Percentiles rank a stretch among this genome's conserved stretches.
Evolutionary conservation across 2,113 vertebrate genomes (phyloP).

Genomic region (Panthera tigris): DNA sequence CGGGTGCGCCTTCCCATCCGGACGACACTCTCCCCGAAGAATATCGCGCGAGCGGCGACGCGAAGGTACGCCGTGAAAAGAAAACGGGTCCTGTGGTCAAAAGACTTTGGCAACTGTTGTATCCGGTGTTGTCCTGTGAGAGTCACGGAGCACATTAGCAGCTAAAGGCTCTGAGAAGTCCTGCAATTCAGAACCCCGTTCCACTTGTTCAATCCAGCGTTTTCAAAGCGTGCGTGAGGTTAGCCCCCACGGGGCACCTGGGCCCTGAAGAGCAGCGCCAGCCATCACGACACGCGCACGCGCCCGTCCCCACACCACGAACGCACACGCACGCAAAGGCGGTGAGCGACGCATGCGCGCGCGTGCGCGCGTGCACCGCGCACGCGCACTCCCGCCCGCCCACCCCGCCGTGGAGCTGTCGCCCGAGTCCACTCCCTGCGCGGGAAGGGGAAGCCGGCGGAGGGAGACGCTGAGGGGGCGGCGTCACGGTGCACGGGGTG

Average conservation of each 20-base stretch:
- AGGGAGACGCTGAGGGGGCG: neutral
- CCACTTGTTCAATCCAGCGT: neutral
- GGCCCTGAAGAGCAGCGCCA: too few species aligned
- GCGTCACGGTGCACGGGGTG: neutral
- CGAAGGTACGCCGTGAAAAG: neutral
- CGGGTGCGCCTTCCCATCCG: neutral
- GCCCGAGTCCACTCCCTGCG: fast-evolving
- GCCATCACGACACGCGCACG: neutral
- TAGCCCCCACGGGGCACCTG: neutral
- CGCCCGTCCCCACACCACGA: too few species aligned
- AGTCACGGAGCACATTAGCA: neutral
- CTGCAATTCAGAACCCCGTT: neutral
- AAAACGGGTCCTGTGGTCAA: neutral
- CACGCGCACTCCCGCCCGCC: neutral
- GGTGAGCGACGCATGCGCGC: neutral
- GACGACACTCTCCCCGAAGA: neutral
- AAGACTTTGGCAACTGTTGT: neutral
- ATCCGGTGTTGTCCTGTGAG: too few species aligned
- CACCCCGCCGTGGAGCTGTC: neutral
- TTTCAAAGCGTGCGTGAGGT: neutral
- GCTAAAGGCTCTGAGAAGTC: constrained; percentile 4
- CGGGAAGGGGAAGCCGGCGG: neutral
- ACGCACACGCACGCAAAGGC: too few species aligned
- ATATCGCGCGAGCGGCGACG: neutral
- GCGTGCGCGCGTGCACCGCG: neutral